A percentile compares a stretch with the other conserved stretches of the same genome.
phyloP scores from a whole-genome alignment of 2,113 vertebrate species.

The Cyprinodon brontotheroides region DNA sequence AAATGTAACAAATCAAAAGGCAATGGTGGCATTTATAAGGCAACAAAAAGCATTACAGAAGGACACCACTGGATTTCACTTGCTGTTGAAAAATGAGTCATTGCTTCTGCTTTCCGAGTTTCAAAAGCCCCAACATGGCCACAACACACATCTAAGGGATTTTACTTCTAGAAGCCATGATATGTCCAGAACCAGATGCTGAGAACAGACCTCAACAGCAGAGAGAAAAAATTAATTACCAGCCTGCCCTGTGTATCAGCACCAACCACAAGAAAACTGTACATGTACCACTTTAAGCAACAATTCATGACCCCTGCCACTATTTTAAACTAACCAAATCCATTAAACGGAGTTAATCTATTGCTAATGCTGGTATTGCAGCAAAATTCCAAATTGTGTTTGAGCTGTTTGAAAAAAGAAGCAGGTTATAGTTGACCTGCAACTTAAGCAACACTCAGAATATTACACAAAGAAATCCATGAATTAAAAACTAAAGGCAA shows the following conservation, averaged over 20 bases:
- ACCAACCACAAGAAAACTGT: too few species aligned
- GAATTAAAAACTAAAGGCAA: background rate
- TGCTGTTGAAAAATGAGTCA: conserved; percentile 20
- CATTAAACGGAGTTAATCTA: too few species aligned
- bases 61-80: background rate
- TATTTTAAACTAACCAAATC: too few species aligned
- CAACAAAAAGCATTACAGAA: background rate
- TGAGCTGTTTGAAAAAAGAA: background rate
- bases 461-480: background rate
- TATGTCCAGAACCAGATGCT: conserved; percentile 7
- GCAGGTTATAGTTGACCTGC: background rate
- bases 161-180: conserved; percentile 18
- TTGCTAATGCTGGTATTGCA: too few species aligned
- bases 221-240: background rate
- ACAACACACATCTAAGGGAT: conserved; percentile 9
- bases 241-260: background rate
- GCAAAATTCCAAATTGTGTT: too few species aligned
- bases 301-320: too few species aligned
- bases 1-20: too few species aligned
- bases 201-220: conserved; percentile 8
- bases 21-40: too few species aligned
- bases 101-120: conserved; percentile 29
- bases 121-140: conserved; percentile 19
- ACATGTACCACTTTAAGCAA: too few species aligned
- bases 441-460: background rate